Conservation (phyloP, 1,140 invertebrate genomes). For the Drosophila repleta region DNA sequence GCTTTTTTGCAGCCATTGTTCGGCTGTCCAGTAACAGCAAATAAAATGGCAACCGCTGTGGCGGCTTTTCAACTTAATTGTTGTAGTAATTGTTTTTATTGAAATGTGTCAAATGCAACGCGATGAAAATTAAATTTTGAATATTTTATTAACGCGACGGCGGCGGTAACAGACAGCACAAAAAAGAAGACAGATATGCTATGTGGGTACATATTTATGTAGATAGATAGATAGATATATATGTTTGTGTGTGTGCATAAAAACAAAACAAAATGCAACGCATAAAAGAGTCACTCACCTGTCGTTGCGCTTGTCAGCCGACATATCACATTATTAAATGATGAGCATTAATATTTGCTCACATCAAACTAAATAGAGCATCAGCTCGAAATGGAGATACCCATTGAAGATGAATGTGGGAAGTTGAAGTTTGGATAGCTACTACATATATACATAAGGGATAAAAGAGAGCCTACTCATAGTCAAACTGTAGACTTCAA, state of each 20-base stretch:
- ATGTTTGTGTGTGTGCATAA: too few relatives aligned
- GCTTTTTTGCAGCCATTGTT: conserved; percentile 21
- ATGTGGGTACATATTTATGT: too few relatives aligned
- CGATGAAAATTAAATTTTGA: conserved; percentile 62
- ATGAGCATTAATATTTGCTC: conserved; percentile 54
- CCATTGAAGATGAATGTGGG: background rate
- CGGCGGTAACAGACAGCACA: conserved; percentile 12
- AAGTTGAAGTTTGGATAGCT: too few relatives aligned
- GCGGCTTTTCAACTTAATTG: conserved; percentile 52
- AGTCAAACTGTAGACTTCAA: too few relatives aligned
- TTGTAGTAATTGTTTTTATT: conserved; percentile 61
- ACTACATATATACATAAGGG: too few relatives aligned
- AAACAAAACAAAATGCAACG: conserved; percentile 23
- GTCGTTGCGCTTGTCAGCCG: conserved; percentile 46
- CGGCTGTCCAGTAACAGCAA: conserved; percentile 35
- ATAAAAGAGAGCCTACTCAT: too few relatives aligned
- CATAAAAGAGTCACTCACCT: conserved; percentile 33
- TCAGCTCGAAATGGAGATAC: background rate
- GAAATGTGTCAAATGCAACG: conserved; percentile 64
- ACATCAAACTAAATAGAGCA: conserved; percentile 16
- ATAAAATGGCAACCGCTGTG: conserved; percentile 38
- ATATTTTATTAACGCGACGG: conserved; percentile 46
- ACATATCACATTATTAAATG: conserved; percentile 56
- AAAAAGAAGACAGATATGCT: background rate
- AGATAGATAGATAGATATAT: too few relatives aligned